Percentiles rank a stretch among this genome's conserved stretches.
phyloP scores from a whole-genome alignment of 2,113 vertebrate species.

The Xerus inauris region DNA sequence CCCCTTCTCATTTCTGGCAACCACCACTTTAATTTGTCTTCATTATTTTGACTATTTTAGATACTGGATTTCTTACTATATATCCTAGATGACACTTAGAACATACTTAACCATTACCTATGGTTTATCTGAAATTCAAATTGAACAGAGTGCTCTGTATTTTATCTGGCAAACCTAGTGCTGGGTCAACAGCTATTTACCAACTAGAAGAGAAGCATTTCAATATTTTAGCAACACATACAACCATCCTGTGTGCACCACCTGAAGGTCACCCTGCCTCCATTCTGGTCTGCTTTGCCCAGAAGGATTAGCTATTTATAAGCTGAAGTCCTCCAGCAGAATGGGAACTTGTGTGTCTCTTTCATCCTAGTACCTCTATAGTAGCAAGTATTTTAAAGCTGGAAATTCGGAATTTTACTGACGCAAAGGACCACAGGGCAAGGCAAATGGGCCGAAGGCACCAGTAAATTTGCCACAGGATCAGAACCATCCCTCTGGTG shows the following conservation, averaged over 20 bases:
- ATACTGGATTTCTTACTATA: background rate
- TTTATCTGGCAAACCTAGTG: background rate
- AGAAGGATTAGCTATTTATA: background rate
- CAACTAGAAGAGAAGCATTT: background rate
- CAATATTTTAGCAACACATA: background rate
- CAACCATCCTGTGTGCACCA: background rate
- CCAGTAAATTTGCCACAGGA: background rate
- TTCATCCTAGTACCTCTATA: background rate
- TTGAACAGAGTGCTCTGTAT: background rate
- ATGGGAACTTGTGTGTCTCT: background rate
- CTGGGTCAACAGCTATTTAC: background rate
- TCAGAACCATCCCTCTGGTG: background rate
- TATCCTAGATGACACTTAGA: background rate
- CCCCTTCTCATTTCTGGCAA: background rate
- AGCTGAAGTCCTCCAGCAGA: background rate
- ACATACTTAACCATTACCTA: background rate
- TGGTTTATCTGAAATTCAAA: slow-evolving; percentile 14
- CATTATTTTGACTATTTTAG: background rate
- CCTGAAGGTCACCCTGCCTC: too few relatives aligned
- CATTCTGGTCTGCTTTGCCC: background rate
- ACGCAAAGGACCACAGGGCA: background rate
- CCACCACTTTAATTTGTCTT: background rate
- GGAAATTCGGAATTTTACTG: background rate
- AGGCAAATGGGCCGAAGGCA: background rate
- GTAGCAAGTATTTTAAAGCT: background rate